These are phyloP conservation scores for Phyllostomus hastatus DNA, from an alignment of 2,113 vertebrate genomes.

Conservation along the genomic window DNA sequence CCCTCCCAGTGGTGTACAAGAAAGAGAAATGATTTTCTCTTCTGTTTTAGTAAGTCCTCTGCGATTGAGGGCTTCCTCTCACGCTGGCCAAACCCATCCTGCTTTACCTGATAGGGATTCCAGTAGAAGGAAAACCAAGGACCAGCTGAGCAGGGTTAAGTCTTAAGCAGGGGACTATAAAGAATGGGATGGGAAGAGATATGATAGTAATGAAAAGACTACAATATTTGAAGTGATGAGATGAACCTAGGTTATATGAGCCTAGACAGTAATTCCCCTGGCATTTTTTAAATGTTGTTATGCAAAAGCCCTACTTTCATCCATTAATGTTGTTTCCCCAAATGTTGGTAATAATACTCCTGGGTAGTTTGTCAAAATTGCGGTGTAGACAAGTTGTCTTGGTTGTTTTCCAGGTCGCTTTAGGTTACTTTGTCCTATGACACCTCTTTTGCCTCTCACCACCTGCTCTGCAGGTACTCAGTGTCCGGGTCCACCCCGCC, in stretches of 20 bases:
- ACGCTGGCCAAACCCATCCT: not conserved
- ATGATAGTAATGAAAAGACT: not conserved
- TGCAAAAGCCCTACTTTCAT: not conserved
- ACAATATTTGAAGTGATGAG: conserved; percentile 6
- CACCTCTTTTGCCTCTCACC: not conserved
- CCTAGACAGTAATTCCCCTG: not conserved
- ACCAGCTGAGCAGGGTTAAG: not conserved
- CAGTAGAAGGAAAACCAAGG: not conserved
- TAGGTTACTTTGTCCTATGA: not conserved
- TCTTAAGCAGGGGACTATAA: not conserved
- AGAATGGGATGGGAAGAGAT: not conserved
- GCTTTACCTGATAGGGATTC: not conserved
- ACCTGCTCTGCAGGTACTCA: not conserved
- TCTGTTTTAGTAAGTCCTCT: not conserved
- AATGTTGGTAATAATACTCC: not conserved
- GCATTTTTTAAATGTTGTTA: not conserved
- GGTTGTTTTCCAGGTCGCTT: not conserved
- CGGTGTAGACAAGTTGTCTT: not conserved
- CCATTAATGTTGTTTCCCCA: not conserved
- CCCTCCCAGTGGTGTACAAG: not conserved
- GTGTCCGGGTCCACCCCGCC: not conserved
- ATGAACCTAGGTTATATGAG: not conserved
- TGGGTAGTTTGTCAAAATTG: not conserved
- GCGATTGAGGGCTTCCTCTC: not conserved
- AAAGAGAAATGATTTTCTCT: not conserved